These are phyloP conservation scores for Copidosoma floridanum DNA, from an alignment of 1,140 invertebrate species.

Conservation along the genomic window DNA sequence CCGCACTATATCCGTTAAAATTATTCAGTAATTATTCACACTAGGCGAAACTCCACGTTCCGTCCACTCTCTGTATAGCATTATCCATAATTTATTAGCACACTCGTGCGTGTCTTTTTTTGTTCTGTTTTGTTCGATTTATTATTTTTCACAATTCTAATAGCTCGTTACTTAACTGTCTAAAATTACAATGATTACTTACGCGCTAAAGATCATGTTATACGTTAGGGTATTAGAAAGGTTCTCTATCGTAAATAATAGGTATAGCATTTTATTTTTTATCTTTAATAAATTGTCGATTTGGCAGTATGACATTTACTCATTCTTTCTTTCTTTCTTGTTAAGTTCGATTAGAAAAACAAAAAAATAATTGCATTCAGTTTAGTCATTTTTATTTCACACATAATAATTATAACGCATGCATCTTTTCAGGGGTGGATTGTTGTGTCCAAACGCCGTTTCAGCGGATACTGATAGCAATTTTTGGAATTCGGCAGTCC, in stretches of 20 bases:
- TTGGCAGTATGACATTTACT: conserved; percentile 57
- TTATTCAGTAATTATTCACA: conserved; percentile 25
- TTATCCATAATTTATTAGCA: conserved; percentile 10
- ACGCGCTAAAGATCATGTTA: conserved; percentile 50
- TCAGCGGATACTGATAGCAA: conserved; percentile 23
- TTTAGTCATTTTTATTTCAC: too few species aligned
- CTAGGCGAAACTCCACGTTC: conserved; percentile 10
- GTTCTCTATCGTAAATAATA: conserved; percentile 52
- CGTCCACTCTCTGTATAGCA: conserved; percentile 4
- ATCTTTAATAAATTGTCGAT: conserved; percentile 51
- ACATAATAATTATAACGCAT: too few species aligned
- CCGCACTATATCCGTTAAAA: conserved; percentile 13
- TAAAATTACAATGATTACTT: conserved; percentile 51
- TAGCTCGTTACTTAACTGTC: conserved; percentile 38
- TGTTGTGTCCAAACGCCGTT: conserved; percentile 17
- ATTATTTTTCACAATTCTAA: conserved; percentile 38
- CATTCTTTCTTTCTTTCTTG: conserved; percentile 33
- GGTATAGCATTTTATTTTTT: conserved; percentile 37
- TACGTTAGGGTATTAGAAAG: conserved; percentile 47
- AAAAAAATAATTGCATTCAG: too few species aligned
- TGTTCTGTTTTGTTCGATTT: too few species aligned
- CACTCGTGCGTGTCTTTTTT: conserved; percentile 35
- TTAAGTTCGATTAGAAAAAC: too few species aligned
- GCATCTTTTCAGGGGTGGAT: too few species aligned
- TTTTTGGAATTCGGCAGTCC: conserved; percentile 12